Evolutionary conservation across 2,113 vertebrate genomes (phyloP).

Genomic region (Pomatostomus ruficeps): DNA sequence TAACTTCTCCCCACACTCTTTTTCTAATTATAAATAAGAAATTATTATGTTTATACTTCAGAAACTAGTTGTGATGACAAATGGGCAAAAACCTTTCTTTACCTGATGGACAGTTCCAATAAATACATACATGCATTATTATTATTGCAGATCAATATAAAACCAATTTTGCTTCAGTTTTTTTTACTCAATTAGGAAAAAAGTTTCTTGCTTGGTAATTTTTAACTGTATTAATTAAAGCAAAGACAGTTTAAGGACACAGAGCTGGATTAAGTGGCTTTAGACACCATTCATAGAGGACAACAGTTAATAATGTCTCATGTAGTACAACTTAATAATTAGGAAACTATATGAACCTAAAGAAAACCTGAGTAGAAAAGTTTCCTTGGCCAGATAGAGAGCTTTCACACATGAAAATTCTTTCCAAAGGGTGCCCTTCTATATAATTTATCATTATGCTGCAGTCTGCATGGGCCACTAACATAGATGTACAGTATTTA

Average conservation of each 20-base stretch:
- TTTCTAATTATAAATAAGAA: not conserved
- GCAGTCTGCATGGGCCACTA: not conserved
- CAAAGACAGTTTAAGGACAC: not conserved
- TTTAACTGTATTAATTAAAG: not conserved
- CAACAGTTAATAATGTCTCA: not conserved
- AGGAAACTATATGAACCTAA: not conserved
- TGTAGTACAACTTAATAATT: not conserved
- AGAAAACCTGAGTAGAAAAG: not conserved
- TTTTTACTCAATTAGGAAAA: not conserved
- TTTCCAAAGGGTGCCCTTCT: not conserved
- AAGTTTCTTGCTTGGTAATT: not conserved
- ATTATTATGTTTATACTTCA: not conserved
- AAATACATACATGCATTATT: not conserved
- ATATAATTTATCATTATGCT: not conserved
- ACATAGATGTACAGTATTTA: not conserved
- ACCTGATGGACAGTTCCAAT: not conserved
- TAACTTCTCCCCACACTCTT: not conserved
- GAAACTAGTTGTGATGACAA: not conserved
- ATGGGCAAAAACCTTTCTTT: not conserved
- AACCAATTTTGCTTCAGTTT: not conserved
- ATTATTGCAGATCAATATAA: not conserved
- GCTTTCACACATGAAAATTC: not conserved
- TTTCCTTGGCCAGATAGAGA: not conserved
- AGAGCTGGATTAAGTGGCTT: not conserved
- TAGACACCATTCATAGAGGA: not conserved